Evolutionary conservation across 2,888 invertebrate species (phyloP).

Genomic region (Tenthredo distinguenda): DNA sequence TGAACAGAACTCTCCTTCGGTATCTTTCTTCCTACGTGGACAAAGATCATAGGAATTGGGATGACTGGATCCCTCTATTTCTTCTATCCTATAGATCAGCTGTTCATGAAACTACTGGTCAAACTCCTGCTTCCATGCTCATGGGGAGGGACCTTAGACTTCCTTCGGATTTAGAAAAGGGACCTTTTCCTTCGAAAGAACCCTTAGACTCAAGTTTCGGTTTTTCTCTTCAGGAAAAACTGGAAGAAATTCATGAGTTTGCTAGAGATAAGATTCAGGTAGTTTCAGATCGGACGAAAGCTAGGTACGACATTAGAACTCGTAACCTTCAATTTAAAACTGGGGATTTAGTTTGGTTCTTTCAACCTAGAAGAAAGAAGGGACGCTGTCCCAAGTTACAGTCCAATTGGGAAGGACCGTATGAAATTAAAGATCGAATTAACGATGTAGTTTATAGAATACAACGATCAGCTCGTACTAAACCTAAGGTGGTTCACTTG

Average conservation of each 20-base stretch:
- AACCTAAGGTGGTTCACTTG: conserved; percentile 17
- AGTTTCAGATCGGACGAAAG: too few species aligned
- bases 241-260: too few species aligned
- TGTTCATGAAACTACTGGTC: conserved; percentile 50
- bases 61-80: conserved; percentile 56
- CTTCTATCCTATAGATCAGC: conserved; percentile 55
- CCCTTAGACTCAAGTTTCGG: not conserved
- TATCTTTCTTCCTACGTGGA: conserved; percentile 57
- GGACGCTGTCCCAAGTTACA: not conserved
- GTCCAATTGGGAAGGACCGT: conserved; percentile 26
- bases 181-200: not conserved
- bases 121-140: conserved; percentile 52
- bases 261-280: too few species aligned
- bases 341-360: not conserved
- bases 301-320: not conserved
- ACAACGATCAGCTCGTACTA: not conserved
- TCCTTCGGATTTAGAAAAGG: conserved; percentile 55
- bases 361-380: too few species aligned
- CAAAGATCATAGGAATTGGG: conserved; percentile 61
- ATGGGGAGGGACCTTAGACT: conserved; percentile 58
- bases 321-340: not conserved
- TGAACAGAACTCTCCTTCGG: conserved; percentile 58
- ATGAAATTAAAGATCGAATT: not conserved
- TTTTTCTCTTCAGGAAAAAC: not conserved
- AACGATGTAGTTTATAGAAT: conserved; percentile 21